A percentile compares a stretch with the other conserved stretches of the same genome.
Evolutionary conservation across 2,888 invertebrate species (phyloP).

Genomic region (Trichogramma evanescens): DNA sequence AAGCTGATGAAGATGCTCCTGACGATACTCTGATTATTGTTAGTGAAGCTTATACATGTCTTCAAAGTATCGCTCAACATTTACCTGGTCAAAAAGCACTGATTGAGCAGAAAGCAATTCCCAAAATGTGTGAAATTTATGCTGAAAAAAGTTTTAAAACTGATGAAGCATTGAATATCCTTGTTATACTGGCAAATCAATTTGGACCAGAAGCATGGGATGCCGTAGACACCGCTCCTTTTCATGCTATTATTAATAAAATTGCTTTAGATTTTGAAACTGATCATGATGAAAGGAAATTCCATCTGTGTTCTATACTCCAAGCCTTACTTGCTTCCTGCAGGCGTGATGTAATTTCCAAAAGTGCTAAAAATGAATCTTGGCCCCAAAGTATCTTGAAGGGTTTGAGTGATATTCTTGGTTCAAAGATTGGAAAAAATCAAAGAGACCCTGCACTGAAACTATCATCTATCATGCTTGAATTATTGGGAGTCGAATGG

Average conservation of each 20-base stretch:
- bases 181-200: conserved; percentile 66
- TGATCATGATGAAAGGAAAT: conserved; percentile 82
- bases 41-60: conserved; percentile 77
- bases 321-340: conserved; percentile 69
- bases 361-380: conserved; percentile 62
- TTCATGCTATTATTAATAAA: conserved; percentile 75
- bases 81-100: conserved; percentile 75
- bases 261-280: conserved; percentile 82
- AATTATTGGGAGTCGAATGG: conserved; percentile 80
- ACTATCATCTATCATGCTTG: conserved; percentile 72
- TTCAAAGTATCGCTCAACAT: conserved; percentile 72
- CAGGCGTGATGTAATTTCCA: conserved; percentile 59
- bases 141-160: conserved; percentile 83
- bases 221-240: conserved; percentile 63
- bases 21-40: conserved; percentile 82
- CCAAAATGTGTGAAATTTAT: conserved; percentile 79
- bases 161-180: conserved; percentile 77
- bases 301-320: conserved; percentile 76
- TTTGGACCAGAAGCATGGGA: conserved; percentile 74
- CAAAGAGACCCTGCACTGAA: conserved; percentile 86
- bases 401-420: conserved; percentile 75
- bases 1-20: conserved; percentile 75
- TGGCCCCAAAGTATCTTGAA: conserved; percentile 79
- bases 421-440: conserved; percentile 77
- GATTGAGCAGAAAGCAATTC: conserved; percentile 69